Evolutionary conservation across 2,797 vertebrate species (phyloP).

Genomic region (Xiphorhynchus erythropygius): DNA sequence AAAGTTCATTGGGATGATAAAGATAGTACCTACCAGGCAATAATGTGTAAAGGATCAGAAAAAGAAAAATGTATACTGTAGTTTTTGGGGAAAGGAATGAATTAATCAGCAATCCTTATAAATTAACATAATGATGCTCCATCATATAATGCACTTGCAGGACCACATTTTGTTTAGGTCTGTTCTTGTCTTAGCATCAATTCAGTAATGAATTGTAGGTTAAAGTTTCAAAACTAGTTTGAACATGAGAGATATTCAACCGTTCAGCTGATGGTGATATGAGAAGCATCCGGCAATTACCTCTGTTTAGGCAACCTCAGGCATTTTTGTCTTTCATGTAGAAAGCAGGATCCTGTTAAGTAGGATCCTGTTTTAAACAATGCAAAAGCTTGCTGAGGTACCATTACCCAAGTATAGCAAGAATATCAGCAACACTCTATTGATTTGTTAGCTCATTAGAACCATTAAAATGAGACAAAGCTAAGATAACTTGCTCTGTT

Average conservation of each 20-base stretch:
- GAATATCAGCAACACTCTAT: background rate
- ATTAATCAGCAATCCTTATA: background rate
- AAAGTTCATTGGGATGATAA: background rate
- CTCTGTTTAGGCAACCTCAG: background rate
- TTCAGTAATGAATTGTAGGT: background rate
- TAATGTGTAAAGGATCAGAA: background rate
- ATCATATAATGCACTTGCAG: background rate
- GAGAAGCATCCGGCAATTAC: background rate
- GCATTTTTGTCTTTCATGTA: background rate
- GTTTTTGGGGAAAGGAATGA: background rate
- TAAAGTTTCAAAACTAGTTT: background rate
- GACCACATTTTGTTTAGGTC: background rate
- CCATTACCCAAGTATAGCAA: background rate
- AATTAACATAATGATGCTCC: background rate
- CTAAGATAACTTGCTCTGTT: background rate
- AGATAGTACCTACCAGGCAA: background rate
- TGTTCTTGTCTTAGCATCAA: background rate
- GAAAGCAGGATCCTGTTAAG: background rate
- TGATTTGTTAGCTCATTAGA: background rate
- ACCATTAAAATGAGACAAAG: background rate
- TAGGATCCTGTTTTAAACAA: background rate
- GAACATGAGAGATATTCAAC: background rate
- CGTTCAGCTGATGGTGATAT: background rate
- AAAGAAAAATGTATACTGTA: background rate
- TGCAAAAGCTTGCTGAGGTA: background rate